Percentiles rank a stretch among this genome's conserved stretches.
Conservation (phyloP, 2,113 vertebrate genomes). For the Melozone crissalis region DNA sequence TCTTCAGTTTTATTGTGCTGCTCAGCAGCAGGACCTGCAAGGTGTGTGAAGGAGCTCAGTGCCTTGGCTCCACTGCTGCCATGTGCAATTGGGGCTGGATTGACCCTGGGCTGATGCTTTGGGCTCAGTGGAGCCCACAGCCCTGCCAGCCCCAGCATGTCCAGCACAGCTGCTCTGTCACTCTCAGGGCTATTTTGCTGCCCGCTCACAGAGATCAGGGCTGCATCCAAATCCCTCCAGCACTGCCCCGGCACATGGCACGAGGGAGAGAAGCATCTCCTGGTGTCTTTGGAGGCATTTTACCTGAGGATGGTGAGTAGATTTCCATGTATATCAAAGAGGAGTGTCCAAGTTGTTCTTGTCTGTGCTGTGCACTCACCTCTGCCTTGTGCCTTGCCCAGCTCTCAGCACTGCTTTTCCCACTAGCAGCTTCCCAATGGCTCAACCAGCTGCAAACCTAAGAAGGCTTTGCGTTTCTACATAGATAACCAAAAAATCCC, state of each 20-base stretch:
- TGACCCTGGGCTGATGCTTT: neutral
- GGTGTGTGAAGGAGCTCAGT: neutral
- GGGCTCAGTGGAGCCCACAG: neutral
- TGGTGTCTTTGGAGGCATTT: neutral
- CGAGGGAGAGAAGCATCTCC: neutral
- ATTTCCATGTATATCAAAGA: neutral
- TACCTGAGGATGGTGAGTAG: neutral
- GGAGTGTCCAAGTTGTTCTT: neutral
- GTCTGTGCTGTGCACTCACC: neutral
- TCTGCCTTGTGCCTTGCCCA: neutral
- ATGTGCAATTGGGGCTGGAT: neutral
- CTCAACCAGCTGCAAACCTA: too few species aligned
- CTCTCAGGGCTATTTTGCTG: neutral
- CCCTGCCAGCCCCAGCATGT: neutral
- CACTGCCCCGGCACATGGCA: neutral
- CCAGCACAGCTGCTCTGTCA: neutral
- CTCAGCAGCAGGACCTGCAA: neutral
- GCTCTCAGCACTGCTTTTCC: neutral
- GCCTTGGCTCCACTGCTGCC: neutral
- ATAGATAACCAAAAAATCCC: too few species aligned
- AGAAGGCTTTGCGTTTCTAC: too few species aligned
- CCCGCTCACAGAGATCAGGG: neutral
- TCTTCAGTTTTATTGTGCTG: neutral
- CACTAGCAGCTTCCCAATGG: too few species aligned
- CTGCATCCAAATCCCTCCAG: neutral